Conservation (phyloP, 2,888 invertebrate genomes). For the Lottia scabra region DNA sequence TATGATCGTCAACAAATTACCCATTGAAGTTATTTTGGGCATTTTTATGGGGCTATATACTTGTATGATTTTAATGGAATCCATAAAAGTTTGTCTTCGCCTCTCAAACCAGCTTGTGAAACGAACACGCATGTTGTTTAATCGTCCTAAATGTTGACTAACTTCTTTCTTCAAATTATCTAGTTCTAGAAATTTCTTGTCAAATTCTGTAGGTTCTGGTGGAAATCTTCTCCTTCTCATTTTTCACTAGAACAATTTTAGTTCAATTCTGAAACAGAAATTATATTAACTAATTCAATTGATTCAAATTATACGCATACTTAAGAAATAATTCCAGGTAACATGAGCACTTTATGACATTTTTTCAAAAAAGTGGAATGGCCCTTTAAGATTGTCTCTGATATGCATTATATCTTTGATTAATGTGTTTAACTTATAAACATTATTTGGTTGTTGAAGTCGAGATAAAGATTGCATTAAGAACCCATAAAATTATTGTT, state of each 20-base stretch:
- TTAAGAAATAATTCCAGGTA: too few relatives aligned
- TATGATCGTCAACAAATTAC: constrained; percentile 21
- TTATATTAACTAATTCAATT: neutral
- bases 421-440: too few relatives aligned
- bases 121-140: constrained; percentile 52
- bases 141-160: constrained; percentile 45
- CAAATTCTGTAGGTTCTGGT: constrained; percentile 31
- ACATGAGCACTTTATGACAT: too few relatives aligned
- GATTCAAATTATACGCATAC: too few relatives aligned
- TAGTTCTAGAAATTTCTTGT: constrained; percentile 56
- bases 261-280: neutral
- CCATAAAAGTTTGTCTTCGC: constrained; percentile 51
- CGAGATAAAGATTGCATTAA: too few relatives aligned
- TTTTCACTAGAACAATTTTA: neutral
- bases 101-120: constrained; percentile 62
- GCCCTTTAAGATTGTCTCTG: too few relatives aligned
- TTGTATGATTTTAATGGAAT: constrained; percentile 55
- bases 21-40: neutral
- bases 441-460: too few relatives aligned
- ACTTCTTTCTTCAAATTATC: constrained; percentile 52
- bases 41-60: constrained; percentile 28
- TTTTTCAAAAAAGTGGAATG: too few relatives aligned
- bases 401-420: too few relatives aligned
- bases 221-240: neutral
- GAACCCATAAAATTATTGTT: too few relatives aligned